A percentile compares a stretch with the other conserved stretches of the same genome.
Evolutionary conservation across 2,113 vertebrate genomes (phyloP).

Genomic region (Leptodactylus fuscus): DNA sequence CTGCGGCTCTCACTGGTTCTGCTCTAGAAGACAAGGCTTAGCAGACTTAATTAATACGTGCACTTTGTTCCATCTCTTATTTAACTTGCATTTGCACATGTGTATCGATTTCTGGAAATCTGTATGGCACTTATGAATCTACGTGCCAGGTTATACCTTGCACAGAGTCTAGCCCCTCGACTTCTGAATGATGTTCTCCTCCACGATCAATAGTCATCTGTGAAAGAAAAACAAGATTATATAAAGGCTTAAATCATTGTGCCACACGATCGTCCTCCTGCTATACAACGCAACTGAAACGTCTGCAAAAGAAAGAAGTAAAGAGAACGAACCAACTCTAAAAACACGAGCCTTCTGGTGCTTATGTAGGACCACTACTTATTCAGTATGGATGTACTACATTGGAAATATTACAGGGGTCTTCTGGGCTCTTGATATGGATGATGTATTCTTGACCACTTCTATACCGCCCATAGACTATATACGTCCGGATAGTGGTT

Average conservation of each 20-base stretch:
- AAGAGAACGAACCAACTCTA: neutral
- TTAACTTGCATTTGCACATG: constrained; percentile 29
- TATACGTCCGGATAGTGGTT: too few relatives aligned
- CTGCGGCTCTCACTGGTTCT: neutral
- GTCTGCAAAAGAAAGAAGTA: neutral
- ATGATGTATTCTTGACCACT: too few relatives aligned
- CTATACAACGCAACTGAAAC: constrained; percentile 26
- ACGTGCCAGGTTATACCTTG: constrained; percentile 24
- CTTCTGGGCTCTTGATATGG: too few relatives aligned
- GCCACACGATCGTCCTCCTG: constrained; percentile 7
- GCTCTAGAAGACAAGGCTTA: neutral
- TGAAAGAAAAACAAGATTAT: constrained; percentile 55
- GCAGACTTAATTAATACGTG: neutral
- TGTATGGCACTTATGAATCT: constrained; percentile 31
- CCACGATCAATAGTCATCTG: constrained; percentile 48
- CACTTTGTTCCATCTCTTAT: neutral
- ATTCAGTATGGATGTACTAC: too few relatives aligned
- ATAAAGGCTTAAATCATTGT: constrained; percentile 51
- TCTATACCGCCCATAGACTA: too few relatives aligned
- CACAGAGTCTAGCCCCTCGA: constrained; percentile 9
- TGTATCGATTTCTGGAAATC: constrained; percentile 26
- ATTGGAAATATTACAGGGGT: too few relatives aligned
- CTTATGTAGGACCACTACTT: neutral
- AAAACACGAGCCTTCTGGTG: neutral
- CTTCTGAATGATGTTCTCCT: constrained; percentile 35